phyloP scores from a whole-genome alignment of 2,113 vertebrate genomes.

The Eulemur rufifrons region DNA sequence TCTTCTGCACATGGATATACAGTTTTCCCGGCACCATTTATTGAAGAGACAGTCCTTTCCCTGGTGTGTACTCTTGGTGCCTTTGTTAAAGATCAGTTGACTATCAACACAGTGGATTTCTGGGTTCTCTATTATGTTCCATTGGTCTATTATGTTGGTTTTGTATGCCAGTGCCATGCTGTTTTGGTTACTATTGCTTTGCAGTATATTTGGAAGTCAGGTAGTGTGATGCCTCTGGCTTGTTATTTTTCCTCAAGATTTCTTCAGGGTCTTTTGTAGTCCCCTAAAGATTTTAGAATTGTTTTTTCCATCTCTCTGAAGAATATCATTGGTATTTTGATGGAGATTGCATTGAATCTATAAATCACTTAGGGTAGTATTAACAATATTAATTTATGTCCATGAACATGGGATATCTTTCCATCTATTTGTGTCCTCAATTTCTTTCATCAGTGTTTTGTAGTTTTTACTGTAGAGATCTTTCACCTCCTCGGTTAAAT shows the following conservation, averaged over 20 bases:
- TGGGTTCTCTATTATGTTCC: too few species aligned
- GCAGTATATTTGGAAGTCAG: background rate
- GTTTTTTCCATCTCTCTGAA: background rate
- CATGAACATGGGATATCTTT: background rate
- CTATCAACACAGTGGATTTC: background rate
- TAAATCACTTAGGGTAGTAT: background rate
- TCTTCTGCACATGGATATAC: background rate
- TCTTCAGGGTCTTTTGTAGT: background rate
- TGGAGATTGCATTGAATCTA: background rate
- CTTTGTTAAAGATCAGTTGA: background rate
- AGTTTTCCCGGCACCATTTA: background rate
- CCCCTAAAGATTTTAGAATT: background rate
- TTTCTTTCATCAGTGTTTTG: background rate
- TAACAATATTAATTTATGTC: background rate
- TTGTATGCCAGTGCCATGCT: background rate
- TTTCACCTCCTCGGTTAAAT: too few species aligned
- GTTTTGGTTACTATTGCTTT: background rate
- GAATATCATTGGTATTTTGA: background rate
- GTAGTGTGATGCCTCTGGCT: background rate
- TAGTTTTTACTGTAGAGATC: background rate
- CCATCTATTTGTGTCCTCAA: background rate
- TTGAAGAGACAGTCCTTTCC: background rate
- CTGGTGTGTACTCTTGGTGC: background rate
- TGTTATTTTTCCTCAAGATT: background rate
- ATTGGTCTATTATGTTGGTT: too few species aligned